Evolutionary conservation across 2,113 vertebrate genomes (phyloP).

Genomic region (Emydura subglobosa): DNA sequence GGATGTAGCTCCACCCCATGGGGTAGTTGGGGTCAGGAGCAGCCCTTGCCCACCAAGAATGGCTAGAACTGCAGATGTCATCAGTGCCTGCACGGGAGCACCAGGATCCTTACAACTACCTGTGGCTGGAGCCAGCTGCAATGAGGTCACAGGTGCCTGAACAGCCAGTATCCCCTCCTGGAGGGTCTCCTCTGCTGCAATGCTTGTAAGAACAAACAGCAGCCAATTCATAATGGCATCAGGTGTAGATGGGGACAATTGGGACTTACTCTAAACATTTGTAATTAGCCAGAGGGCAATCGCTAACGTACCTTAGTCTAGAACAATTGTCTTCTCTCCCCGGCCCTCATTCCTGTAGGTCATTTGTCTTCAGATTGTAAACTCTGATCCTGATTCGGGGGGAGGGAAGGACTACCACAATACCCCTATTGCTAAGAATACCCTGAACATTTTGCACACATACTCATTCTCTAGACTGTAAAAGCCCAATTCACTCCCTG

Average conservation of each 20-base stretch:
- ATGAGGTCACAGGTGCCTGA: background rate
- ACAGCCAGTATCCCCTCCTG: background rate
- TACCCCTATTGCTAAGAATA: background rate
- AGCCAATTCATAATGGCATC: background rate
- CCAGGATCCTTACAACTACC: too few relatives aligned
- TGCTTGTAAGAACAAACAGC: background rate
- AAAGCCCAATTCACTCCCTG: background rate
- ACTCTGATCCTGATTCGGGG: background rate
- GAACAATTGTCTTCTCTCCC: background rate
- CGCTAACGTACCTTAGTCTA: background rate
- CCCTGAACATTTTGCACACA: rapidly evolving
- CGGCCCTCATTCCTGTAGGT: background rate
- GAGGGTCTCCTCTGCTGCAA: background rate
- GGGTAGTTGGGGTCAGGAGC: too few relatives aligned
- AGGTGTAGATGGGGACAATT: background rate
- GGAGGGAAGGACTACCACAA: too few relatives aligned
- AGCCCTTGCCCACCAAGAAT: background rate
- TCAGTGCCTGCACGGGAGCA: rapidly evolving
- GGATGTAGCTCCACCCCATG: background rate
- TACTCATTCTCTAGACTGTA: background rate
- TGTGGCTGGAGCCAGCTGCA: too few relatives aligned
- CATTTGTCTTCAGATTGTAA: background rate
- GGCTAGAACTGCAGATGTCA: background rate
- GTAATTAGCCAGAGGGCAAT: background rate
- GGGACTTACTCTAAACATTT: background rate